Evolutionary conservation across 1,140 invertebrate species (phyloP).

Genomic region (Drosophila auraria): DNA sequence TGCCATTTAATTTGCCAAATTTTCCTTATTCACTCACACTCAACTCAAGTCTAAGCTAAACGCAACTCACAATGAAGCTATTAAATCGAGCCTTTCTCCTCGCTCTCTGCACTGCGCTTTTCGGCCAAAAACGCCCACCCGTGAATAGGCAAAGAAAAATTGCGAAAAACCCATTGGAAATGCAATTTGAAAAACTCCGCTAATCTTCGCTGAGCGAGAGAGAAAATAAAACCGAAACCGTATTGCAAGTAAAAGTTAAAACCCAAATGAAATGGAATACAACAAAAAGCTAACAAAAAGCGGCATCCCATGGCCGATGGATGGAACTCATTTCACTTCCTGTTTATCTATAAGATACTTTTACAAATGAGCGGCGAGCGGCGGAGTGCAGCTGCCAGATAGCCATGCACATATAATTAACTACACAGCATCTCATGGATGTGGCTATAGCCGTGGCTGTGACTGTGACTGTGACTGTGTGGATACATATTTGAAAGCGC

Average conservation of each 20-base stretch:
- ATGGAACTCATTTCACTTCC: constrained; percentile 61
- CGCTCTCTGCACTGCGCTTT: constrained; percentile 13
- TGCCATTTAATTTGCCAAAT: constrained; percentile 39
- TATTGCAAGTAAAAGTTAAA: constrained; percentile 64
- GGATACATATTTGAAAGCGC: constrained; percentile 67
- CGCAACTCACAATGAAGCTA: constrained; percentile 38
- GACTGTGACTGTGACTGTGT: constrained; percentile 13
- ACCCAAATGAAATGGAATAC: constrained; percentile 42
- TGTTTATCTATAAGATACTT: constrained; percentile 72
- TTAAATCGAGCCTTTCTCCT: constrained; percentile 48
- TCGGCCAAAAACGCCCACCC: constrained; percentile 46
- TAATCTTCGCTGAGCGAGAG: constrained; percentile 16
- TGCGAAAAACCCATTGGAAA: constrained; percentile 35
- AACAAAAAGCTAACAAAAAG: constrained; percentile 25
- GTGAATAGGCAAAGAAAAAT: constrained; percentile 20
- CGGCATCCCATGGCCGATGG: constrained; percentile 34
- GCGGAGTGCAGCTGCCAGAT: constrained; percentile 52
- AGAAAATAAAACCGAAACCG: constrained; percentile 30
- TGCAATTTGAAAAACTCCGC: constrained; percentile 38
- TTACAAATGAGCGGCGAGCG: constrained; percentile 52
- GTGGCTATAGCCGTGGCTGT: constrained; percentile 17
- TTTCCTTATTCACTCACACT: constrained; percentile 31
- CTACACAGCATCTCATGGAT: constrained; percentile 48
- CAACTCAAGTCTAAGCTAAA: constrained; percentile 3
- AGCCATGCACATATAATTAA: constrained; percentile 65